Base-by-base conservation (phyloP, 1,140 invertebrate species). In the Dreissena rostriformis region DNA sequence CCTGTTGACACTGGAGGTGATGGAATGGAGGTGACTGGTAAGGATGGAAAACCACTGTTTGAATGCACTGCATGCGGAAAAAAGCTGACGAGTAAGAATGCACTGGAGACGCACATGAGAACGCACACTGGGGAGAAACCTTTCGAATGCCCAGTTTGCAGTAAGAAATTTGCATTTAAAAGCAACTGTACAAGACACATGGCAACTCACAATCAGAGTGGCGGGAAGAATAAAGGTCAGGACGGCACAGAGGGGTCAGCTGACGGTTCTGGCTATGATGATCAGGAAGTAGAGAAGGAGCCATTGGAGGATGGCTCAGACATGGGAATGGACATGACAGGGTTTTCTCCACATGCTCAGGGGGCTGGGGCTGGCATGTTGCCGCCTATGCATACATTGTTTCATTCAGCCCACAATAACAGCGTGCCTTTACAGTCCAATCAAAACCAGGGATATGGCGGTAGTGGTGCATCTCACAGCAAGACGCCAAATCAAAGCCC, bases 91-190 rank as follows among this genome's bases (percentile, higher is more conserved):
- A 73, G 70, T 7, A 67, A 71, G 24, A 53, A 68, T 49, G 72
- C 80, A 7, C 51, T 82, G 22, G 68, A 82, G 14, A 74, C 80
- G 95, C 98, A 99, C 91, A 95, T 99, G 84, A 94, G 98, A 29
- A 98, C 97, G 6, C 98, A 99, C 94, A 99, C 98, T 0, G 98
- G 98, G 0, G 98, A 99, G 94, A 99, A 99, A 92, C 98, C 98
- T 0, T 99, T 98, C 94, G 97, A 97, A 0, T 99, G 98, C 94
- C 97, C 97, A 17, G 97, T 98, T 91, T 99, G 98, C 94, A 97
- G 97, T 73, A 99, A 99, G 92, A 97, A 97, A 12, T 99, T 99
- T 93, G 98, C 98, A 15, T 98, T 99, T 94, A 95, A 98, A 61
- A 98, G 97, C 77, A 94, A 94, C 73, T 88, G 94, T 17, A 90